phyloP scores from a whole-genome alignment of 2,113 vertebrate genomes.

The Pedionomus torquatus region DNA sequence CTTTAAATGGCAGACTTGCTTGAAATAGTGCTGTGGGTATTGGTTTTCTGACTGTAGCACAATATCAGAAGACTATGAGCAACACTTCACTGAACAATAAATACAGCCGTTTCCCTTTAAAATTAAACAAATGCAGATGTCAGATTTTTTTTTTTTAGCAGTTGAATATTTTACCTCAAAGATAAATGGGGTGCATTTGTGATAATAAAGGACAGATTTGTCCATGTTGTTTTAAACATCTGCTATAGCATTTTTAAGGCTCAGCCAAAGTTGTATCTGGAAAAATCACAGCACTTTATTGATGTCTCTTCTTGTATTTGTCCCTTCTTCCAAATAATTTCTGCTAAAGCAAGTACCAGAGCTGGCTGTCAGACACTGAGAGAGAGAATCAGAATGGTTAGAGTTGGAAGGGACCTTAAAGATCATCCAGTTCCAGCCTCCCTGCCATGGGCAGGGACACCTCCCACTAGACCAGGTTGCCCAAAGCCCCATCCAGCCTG shows the following conservation, averaged over 20 bases:
- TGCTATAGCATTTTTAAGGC: background rate
- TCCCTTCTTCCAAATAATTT: background rate
- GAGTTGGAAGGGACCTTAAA: no score
- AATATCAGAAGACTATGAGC: background rate
- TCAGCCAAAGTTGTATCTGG: background rate
- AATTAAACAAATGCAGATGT: slow-evolving; percentile 13
- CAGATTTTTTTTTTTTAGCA: background rate
- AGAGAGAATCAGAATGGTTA: background rate
- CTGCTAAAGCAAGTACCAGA: background rate
- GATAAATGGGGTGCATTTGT: background rate
- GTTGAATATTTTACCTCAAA: background rate
- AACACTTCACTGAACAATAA: background rate
- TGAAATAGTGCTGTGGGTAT: background rate
- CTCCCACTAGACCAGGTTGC: no score
- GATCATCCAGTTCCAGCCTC: no score
- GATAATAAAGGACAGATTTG: background rate
- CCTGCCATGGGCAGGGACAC: no score
- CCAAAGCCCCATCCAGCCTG: no score
- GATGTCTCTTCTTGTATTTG: background rate
- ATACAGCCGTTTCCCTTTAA: background rate
- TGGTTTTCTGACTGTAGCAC: background rate
- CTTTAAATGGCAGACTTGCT: background rate
- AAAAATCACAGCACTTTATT: background rate
- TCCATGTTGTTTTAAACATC: background rate
- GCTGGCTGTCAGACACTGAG: background rate